These are phyloP conservation scores for Phyllostomus discolor DNA, from an alignment of 2,113 vertebrate species.

Conservation along the genomic window DNA sequence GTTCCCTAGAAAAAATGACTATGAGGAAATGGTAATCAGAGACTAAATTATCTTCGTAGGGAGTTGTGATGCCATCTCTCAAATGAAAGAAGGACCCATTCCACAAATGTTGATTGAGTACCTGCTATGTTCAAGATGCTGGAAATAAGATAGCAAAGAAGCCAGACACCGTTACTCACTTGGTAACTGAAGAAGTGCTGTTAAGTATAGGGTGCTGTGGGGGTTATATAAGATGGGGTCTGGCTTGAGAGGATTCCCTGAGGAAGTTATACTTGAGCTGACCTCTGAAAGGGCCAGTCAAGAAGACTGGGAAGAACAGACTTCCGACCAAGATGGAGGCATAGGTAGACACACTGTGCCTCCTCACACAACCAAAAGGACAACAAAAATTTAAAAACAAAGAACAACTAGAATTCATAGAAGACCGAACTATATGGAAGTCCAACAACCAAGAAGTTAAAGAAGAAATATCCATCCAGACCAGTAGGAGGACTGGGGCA, in stretches of 20 bases:
- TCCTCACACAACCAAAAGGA: too few relatives aligned
- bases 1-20: background rate
- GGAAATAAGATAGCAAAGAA: background rate
- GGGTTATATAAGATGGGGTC: background rate
- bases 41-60: background rate
- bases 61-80: background rate
- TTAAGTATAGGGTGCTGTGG: background rate
- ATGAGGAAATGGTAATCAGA: background rate
- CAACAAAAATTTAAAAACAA: too few relatives aligned
- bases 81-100: background rate
- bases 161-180: background rate
- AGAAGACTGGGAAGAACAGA: background rate
- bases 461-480: too few relatives aligned
- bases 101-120: background rate
- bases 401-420: too few relatives aligned
- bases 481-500: too few relatives aligned
- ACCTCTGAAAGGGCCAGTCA: background rate
- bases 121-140: background rate
- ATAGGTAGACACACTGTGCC: too few relatives aligned
- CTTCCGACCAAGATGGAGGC: too few relatives aligned
- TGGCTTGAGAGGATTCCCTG: background rate
- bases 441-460: too few relatives aligned
- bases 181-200: background rate
- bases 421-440: too few relatives aligned
- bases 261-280: background rate